phyloP scores from a whole-genome alignment of 2,888 invertebrate genomes.

The Campopleginae sp. region DNA sequence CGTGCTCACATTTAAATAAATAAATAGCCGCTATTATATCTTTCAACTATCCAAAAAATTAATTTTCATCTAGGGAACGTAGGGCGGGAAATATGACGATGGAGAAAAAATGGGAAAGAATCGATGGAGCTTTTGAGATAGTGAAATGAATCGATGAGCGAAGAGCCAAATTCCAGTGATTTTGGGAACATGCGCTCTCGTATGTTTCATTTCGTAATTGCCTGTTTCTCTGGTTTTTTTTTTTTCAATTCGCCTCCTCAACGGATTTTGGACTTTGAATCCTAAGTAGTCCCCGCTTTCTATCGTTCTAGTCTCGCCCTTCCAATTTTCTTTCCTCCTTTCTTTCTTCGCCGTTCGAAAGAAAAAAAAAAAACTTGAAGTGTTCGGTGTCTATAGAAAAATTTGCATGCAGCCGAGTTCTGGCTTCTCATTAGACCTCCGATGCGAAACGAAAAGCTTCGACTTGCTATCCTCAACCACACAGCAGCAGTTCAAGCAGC shows the following conservation, averaged over 20 bases:
- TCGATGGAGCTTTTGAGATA: slow-evolving; percentile 25
- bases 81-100: background rate
- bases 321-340: slow-evolving; percentile 4
- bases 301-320: slow-evolving; percentile 13
- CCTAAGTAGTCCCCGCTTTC: slow-evolving; percentile 20
- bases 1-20: background rate
- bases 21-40: slow-evolving; percentile 7
- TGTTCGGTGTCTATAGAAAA: slow-evolving; percentile 1
- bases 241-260: slow-evolving; percentile 36
- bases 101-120: background rate
- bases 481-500: slow-evolving; percentile 45
- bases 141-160: slow-evolving; percentile 40
- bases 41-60: slow-evolving; percentile 17
- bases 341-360: slow-evolving; percentile 34
- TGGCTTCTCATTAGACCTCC: slow-evolving; percentile 19
- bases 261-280: slow-evolving; percentile 27
- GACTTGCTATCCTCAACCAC: slow-evolving; percentile 54
- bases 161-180: slow-evolving; percentile 37
- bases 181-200: slow-evolving; percentile 19
- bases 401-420: slow-evolving; percentile 38
- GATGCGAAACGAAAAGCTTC: slow-evolving; percentile 55
- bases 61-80: background rate
- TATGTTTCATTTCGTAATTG: slow-evolving; percentile 30
- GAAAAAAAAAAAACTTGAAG: background rate
- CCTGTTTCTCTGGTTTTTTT: slow-evolving; percentile 41